Conservation (phyloP, 2,888 invertebrate species). For the Metellina segmentata region DNA sequence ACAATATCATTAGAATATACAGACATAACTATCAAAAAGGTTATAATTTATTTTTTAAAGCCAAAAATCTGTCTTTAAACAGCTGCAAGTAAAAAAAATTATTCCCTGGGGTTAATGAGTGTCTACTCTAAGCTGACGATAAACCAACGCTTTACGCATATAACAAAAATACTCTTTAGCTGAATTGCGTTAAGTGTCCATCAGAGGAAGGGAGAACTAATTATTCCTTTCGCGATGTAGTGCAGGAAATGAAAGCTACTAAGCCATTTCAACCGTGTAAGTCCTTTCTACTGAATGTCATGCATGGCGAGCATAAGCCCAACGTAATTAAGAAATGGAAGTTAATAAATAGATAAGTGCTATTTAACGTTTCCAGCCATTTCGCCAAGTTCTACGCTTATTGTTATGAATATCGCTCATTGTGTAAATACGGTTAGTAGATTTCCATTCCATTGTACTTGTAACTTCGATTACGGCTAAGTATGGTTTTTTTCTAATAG, state of each 20-base stretch:
- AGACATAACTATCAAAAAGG: too few relatives aligned
- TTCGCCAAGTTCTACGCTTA: not conserved
- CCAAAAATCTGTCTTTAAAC: too few relatives aligned
- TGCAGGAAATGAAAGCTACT: not conserved
- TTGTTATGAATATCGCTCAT: not conserved
- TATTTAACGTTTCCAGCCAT: not conserved
- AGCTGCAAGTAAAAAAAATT: too few relatives aligned
- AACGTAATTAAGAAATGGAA: slow-evolving; percentile 14
- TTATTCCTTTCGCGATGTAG: not conserved
- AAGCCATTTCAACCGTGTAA: not conserved
- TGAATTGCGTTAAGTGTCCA: too few relatives aligned
- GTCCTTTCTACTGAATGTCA: not conserved
- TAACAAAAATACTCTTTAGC: too few relatives aligned
- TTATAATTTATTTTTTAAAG: too few relatives aligned
- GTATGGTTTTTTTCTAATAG: not conserved
- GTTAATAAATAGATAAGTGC: slow-evolving; percentile 17
- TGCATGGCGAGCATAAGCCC: not conserved
- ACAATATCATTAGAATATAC: too few relatives aligned
- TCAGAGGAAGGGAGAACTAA: not conserved
- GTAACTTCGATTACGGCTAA: not conserved
- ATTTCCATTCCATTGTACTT: not conserved
- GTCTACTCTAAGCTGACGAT: too few relatives aligned
- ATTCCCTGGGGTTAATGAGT: too few relatives aligned
- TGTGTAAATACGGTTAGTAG: not conserved
- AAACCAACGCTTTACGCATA: too few relatives aligned